A percentile compares a stretch with the other conserved stretches of the same genome.
phyloP scores from a whole-genome alignment of 2,113 vertebrate species.

The Clarias batrachus region DNA sequence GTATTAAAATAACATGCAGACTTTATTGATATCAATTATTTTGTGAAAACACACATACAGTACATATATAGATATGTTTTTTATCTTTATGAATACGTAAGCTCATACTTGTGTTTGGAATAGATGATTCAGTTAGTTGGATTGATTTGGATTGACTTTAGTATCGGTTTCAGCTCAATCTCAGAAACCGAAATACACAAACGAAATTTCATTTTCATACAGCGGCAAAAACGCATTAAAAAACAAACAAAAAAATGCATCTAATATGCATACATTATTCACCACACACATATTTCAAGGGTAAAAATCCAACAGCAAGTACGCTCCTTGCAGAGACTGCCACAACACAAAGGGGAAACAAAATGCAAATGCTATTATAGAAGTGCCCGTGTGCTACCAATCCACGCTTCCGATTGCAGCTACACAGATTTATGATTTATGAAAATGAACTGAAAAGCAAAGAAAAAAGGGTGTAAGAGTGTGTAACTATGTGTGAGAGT shows the following conservation, averaged over 20 bases:
- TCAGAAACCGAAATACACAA: not conserved
- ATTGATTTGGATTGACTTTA: not conserved
- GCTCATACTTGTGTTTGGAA: not conserved
- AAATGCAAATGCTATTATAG: not conserved
- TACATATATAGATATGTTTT: no score
- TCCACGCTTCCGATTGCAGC: not conserved
- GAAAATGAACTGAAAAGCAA: not conserved
- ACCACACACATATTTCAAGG: not conserved
- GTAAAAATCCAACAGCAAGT: not conserved
- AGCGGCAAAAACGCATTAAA: not conserved
- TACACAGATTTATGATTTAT: not conserved
- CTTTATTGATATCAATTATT: not conserved
- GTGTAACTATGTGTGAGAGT: not conserved
- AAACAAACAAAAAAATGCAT: not conserved
- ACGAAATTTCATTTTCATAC: not conserved
- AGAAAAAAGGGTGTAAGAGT: not conserved
- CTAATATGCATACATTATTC: not conserved
- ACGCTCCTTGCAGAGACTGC: not conserved
- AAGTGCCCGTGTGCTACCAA: not conserved
- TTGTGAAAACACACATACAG: no score
- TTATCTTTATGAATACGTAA: not conserved
- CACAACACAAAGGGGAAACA: not conserved
- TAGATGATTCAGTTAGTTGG: not conserved
- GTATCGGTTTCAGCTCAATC: not conserved
- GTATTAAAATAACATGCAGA: not conserved